These are phyloP conservation scores for Caenorhabditis sp. DNA, from an alignment of 2,888 invertebrate species.

Conservation along the genomic window DNA sequence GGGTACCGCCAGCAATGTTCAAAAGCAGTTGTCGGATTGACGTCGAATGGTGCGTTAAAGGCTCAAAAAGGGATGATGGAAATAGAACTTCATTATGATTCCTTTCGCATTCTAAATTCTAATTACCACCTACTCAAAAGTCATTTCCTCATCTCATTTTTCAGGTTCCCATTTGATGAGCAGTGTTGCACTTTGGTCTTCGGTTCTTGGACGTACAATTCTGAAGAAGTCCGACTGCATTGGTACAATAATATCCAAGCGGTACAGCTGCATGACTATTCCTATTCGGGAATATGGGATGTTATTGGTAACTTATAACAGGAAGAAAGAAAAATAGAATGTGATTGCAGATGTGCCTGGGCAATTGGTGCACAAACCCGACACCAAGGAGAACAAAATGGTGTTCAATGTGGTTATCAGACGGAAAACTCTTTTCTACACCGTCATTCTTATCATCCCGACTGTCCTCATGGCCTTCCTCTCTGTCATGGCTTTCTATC, in stretches of 20 bases:
- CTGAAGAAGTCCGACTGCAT: constrained; percentile 90
- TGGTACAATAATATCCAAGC: constrained; percentile 86
- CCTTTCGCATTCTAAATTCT: too few species aligned
- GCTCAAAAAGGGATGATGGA: background rate
- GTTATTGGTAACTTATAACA: constrained; percentile 85
- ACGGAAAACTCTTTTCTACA: constrained; percentile 97
- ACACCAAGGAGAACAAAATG: constrained; percentile 73
- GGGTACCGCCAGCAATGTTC: constrained; percentile 98
- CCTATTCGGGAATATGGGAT: constrained; percentile 98
- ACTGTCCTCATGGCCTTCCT: constrained; percentile 98
- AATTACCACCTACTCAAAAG: constrained; percentile 38
- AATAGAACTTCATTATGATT: constrained; percentile 16
- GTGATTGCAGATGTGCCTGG: constrained; percentile 67
- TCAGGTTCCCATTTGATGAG: constrained; percentile 73
- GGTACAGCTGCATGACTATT: constrained; percentile 90
- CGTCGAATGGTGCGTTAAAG: constrained; percentile 63
- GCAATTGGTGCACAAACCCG: constrained; percentile 79
- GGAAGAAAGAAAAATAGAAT: background rate
- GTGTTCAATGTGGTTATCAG: constrained; percentile 75
- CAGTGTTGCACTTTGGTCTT: constrained; percentile 77
- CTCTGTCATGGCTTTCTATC: constrained; percentile 90
- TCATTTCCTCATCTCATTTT: background rate
- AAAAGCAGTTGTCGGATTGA: constrained; percentile 71
- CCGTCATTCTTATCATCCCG: constrained; percentile 98
- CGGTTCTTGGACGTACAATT: constrained; percentile 85